Evolutionary conservation across 2,888 invertebrate species (phyloP), one percentile per base, ranked within the genome.

Genomic region (Cryptus viduatorius): DNA sequence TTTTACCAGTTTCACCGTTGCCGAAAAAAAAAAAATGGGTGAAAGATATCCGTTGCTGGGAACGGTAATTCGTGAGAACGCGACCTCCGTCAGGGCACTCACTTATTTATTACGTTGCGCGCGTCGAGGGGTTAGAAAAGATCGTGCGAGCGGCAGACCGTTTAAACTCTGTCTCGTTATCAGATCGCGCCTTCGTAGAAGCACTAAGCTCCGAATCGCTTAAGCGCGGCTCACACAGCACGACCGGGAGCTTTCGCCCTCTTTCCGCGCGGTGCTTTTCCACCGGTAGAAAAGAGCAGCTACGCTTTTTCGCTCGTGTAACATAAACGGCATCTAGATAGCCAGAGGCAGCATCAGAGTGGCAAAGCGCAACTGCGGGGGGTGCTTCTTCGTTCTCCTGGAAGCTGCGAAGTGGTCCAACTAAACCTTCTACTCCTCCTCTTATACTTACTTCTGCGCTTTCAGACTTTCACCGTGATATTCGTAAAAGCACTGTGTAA

Each of bases 81-180:
- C 64, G 64, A 76, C 48, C 77, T 65, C 56, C 53, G 76, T 72
- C 76, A 71, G 46, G 46, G 77, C 72, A 82, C 61, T 82, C 68
- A 82, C 69, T 85, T 82, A 85, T 85, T 85, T 85, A 85, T 85
- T 77, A 72, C 64, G 19, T 59, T n/a, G n/a, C 48, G 59, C 29
- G 59, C 59, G 59, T 14, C 65, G 53, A 79, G 76, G 61, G 72
- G 79, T 64, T 64, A 79, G 61, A 61, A 72, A 73, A 50, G 79
- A 85, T 82, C 68, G 79, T 79, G 46, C 67, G 29, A 79, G 84
- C 81, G 82, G 79, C 76, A 88, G 88, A 84, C 87, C 86, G 87
- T 89, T 89, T 87, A 87, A 88, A 87, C 88, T 82, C 78, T 67
- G 80, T 82, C 88, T 86, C 82, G 87, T 89, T 89, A 89, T 90